phyloP scores from a whole-genome alignment of 2,888 invertebrate species.

The Synanthedon andrenaeformis region DNA sequence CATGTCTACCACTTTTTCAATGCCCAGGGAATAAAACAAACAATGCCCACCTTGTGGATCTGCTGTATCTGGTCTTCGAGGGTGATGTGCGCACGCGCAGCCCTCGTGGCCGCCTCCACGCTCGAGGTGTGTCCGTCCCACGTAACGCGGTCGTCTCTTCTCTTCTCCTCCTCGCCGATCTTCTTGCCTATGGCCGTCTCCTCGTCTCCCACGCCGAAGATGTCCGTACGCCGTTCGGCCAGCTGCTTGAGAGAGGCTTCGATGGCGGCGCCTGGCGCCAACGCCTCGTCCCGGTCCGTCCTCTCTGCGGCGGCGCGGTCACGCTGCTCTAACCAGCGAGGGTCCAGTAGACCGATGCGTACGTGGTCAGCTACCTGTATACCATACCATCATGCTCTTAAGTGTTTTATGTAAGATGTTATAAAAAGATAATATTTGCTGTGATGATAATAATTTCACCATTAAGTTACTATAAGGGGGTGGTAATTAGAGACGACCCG shows the following conservation, averaged over 20 bases:
- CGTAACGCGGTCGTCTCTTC: constrained; percentile 91
- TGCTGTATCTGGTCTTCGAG: constrained; percentile 97
- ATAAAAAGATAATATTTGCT: too few relatives aligned
- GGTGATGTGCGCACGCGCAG: constrained; percentile 94
- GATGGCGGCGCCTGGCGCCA: constrained; percentile 84
- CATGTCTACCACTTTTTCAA: too few relatives aligned
- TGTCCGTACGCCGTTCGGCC: constrained; percentile 99
- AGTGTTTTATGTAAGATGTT: too few relatives aligned
- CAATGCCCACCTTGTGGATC: constrained; percentile 83
- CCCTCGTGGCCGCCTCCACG: constrained; percentile 94
- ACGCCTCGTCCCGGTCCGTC: constrained; percentile 79
- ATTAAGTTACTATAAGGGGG: too few relatives aligned
- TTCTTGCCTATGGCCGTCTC: constrained; percentile 99
- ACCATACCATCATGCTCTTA: neutral
- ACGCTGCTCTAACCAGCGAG: constrained; percentile 97
- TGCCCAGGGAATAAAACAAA: too few relatives aligned
- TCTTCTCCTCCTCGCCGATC: constrained; percentile 89
- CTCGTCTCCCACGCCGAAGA: constrained; percentile 98
- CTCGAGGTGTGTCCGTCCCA: constrained; percentile 99
- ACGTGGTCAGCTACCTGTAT: constrained; percentile 91
- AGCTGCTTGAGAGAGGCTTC: constrained; percentile 94
- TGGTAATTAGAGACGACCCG: too few relatives aligned
- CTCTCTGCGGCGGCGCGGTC: constrained; percentile 95
- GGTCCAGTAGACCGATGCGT: constrained; percentile 95
- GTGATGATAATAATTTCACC: too few relatives aligned